phyloP scores from a whole-genome alignment of 2,888 invertebrate genomes.

The Pimpla rufipes region DNA sequence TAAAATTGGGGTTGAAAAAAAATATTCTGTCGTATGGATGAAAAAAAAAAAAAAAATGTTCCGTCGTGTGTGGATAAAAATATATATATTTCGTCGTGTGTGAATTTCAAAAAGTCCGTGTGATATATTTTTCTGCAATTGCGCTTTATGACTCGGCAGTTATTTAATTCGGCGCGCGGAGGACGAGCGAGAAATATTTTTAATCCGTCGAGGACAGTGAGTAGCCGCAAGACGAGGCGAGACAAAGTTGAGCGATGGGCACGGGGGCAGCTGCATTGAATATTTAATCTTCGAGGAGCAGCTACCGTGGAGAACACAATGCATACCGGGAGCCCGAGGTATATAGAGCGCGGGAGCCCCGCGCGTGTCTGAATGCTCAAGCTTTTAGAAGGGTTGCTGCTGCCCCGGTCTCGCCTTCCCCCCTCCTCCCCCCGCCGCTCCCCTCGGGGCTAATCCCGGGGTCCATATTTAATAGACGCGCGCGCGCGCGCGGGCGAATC shows the following conservation, averaged over 20 bases:
- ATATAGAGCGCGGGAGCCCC: slow-evolving; percentile 33
- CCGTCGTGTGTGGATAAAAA: no score
- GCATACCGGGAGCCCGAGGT: slow-evolving; percentile 29
- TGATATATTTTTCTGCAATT: neutral
- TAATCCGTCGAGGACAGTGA: slow-evolving; percentile 30
- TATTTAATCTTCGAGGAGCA: slow-evolving; percentile 77
- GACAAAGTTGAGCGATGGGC: slow-evolving; percentile 51
- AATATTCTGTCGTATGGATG: no score
- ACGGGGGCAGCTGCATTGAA: slow-evolving; percentile 78
- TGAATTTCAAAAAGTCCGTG: neutral
- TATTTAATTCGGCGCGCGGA: neutral
- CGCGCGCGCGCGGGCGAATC: slow-evolving; percentile 43
- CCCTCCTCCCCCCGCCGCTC: slow-evolving; percentile 5
- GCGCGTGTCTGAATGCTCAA: slow-evolving; percentile 56
- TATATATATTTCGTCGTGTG: no score
- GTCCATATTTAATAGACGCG: slow-evolving; percentile 79
- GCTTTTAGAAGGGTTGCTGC: slow-evolving; percentile 62
- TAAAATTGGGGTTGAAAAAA: no score
- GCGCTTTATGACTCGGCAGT: no score
- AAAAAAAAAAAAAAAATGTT: no score
- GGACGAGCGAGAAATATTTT: neutral
- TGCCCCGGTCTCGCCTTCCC: slow-evolving; percentile 17
- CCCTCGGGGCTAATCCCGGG: slow-evolving; percentile 67
- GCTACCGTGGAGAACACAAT: slow-evolving; percentile 72
- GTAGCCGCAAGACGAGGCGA: slow-evolving; percentile 73